Conservation (phyloP, 2,888 invertebrate genomes). For the Hipparchia sbordonii region DNA sequence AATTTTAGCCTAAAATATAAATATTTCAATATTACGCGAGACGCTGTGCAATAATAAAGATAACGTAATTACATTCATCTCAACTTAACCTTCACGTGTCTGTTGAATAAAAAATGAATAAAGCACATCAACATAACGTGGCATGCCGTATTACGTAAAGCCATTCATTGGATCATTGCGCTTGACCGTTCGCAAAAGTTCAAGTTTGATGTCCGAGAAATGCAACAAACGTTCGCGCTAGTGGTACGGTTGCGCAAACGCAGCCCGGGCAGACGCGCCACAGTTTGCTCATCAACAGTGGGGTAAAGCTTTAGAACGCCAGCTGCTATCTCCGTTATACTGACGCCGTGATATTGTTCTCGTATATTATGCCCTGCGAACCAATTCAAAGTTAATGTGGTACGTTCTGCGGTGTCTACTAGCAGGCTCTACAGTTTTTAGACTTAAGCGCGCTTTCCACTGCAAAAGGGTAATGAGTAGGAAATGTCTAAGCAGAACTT, state of each 20-base stretch:
- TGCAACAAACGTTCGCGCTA: conserved; percentile 42
- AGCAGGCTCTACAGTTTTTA: no score
- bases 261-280: conserved; percentile 44
- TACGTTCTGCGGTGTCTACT: no score
- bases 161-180: conserved; percentile 49
- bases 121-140: conserved; percentile 10
- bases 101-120: conserved; percentile 7
- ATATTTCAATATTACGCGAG: neutral
- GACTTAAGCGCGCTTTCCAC: no score
- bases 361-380: no score
- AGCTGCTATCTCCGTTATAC: neutral
- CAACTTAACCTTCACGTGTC: neutral
- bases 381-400: no score
- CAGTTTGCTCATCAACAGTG: conserved; percentile 27
- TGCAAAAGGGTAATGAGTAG: no score
- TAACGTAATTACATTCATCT: neutral
- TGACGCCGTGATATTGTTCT: no score
- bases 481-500: no score
- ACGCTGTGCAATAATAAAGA: neutral
- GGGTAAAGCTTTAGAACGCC: neutral
- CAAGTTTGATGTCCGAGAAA: conserved; percentile 58
- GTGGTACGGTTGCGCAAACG: conserved; percentile 57
- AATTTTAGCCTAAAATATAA: neutral
- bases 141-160: conserved; percentile 20
- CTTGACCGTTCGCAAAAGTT: conserved; percentile 69